phyloP scores from a whole-genome alignment of 2,888 invertebrate genomes.

The Tipula vernalis region DNA sequence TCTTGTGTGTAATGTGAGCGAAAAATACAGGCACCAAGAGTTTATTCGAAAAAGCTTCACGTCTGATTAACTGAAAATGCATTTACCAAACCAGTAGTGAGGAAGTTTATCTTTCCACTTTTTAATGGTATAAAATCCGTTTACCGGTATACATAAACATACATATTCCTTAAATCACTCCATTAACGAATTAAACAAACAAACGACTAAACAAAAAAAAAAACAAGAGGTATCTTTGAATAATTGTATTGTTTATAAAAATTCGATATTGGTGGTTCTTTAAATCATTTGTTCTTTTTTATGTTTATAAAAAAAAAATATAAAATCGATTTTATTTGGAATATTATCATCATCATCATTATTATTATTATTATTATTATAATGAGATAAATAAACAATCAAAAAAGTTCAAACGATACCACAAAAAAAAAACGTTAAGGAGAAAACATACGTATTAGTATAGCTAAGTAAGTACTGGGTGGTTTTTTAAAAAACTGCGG shows the following conservation, averaged over 20 bases:
- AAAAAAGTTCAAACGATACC: neutral
- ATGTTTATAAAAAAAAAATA: neutral
- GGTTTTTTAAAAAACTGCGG: neutral
- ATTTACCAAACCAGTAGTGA: too few species aligned
- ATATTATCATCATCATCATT: neutral
- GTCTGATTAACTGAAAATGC: too few species aligned
- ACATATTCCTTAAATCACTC: neutral
- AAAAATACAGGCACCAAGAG: too few species aligned
- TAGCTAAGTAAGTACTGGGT: neutral
- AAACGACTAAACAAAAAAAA: neutral
- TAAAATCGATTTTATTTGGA: neutral
- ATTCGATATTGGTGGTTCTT: neutral
- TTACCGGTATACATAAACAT: neutral
- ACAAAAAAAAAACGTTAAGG: neutral
- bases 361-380: neutral
- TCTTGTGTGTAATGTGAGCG: too few species aligned
- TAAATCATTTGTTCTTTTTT: neutral
- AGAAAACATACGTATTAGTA: neutral
- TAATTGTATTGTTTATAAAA: neutral
- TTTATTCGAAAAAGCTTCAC: too few species aligned
- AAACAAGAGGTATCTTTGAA: neutral
- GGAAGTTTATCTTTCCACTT: neutral
- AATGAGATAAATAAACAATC: neutral
- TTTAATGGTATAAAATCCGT: neutral
- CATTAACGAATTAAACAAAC: neutral